phyloP scores from a whole-genome alignment of 2,888 invertebrate species.

The Acheta domesticus region DNA sequence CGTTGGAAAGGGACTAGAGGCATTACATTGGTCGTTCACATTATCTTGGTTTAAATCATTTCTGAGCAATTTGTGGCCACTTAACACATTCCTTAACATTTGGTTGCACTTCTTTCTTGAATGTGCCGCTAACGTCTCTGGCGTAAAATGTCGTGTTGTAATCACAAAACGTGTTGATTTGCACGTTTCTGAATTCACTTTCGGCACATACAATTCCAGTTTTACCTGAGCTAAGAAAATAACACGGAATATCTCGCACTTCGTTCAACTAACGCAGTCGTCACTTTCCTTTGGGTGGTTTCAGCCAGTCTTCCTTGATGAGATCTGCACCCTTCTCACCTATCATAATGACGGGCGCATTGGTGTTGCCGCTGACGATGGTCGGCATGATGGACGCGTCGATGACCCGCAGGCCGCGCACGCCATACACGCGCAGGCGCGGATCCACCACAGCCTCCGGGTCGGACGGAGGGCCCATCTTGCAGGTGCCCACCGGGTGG shows the following conservation, averaged over 20 bases:
- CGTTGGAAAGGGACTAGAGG: neutral
- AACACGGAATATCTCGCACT: no score
- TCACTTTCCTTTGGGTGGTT: neutral
- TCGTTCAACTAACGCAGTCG: neutral
- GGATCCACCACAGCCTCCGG: slow-evolving; percentile 78
- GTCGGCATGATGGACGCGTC: slow-evolving; percentile 88
- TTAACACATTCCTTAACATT: no score
- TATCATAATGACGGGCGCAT: slow-evolving; percentile 89
- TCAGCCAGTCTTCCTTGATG: slow-evolving; percentile 77
- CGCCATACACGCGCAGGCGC: slow-evolving; percentile 66
- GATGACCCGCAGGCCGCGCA: slow-evolving; percentile 74
- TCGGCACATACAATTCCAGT: no score
- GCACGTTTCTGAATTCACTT: no score
- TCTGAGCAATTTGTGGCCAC: neutral
- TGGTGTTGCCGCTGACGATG: slow-evolving; percentile 84
- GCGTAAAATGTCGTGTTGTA: no score
- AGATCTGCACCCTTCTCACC: slow-evolving; percentile 85
- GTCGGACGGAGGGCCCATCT: slow-evolving; percentile 82
- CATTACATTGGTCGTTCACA: neutral
- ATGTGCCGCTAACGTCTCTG: no score
- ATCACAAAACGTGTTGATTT: no score
- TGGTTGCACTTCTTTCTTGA: no score
- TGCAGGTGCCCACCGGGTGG: slow-evolving; percentile 83
- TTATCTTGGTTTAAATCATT: neutral
- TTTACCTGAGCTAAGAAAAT: no score